phyloP scores from a whole-genome alignment of 2,797 vertebrate species.

The Paguma larvata region DNA sequence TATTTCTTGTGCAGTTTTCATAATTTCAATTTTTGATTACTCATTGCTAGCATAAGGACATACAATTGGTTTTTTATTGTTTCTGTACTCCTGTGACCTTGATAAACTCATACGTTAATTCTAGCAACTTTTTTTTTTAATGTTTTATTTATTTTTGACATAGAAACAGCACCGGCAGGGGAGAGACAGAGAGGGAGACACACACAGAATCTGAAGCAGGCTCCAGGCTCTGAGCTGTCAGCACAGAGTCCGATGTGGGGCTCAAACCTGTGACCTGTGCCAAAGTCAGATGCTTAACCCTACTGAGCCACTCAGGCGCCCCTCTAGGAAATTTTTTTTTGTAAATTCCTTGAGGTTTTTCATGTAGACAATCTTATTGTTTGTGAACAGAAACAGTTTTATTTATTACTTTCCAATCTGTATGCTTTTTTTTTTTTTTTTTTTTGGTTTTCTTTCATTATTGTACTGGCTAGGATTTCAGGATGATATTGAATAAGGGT shows the following conservation, averaged over 20 bases:
- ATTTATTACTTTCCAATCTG: neutral
- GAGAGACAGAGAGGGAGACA: no score
- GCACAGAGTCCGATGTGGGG: no score
- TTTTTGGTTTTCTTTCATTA: neutral
- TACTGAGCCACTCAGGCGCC: no score
- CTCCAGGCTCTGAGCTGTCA: no score
- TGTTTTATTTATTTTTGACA: no score
- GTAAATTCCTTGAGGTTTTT: neutral
- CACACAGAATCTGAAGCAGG: no score
- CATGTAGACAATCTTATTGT: neutral
- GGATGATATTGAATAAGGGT: neutral
- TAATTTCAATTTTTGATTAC: neutral
- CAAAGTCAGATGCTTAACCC: no score
- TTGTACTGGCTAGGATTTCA: neutral
- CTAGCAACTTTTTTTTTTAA: neutral
- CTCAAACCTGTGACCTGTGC: no score
- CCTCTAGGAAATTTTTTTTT: neutral
- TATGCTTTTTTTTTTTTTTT: slow-evolving; percentile 20
- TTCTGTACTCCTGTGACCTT: neutral
- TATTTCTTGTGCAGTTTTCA: neutral
- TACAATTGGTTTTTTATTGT: neutral
- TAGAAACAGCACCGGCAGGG: no score
- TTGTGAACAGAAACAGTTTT: neutral
- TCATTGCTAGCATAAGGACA: neutral
- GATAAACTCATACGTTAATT: neutral